These are phyloP conservation scores for Orbicella faveolata DNA, from an alignment of 64 coral and sea anemone species.

Conservation along the genomic window DNA sequence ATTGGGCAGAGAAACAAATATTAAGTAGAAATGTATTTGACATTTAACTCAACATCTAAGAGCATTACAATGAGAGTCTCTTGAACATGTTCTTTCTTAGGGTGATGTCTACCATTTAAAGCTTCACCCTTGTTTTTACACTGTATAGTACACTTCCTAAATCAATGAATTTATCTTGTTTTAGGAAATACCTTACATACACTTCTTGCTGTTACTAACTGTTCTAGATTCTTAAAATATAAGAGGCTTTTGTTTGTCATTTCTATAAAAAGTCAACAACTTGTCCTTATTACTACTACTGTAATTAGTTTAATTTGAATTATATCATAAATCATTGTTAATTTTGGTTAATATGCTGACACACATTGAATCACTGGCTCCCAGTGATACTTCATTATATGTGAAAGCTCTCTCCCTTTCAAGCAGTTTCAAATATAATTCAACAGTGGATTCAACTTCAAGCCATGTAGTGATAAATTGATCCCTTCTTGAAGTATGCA, in stretches of 20 bases:
- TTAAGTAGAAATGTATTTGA: too few relatives aligned
- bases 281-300: background rate
- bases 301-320: background rate
- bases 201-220: background rate
- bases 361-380: background rate
- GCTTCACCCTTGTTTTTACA: background rate
- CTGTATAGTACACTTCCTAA: background rate
- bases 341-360: background rate
- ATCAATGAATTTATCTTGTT: background rate
- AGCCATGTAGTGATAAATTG: background rate
- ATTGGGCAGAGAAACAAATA: too few relatives aligned
- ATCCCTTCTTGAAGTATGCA: too few relatives aligned
- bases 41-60: background rate
- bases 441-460: background rate
- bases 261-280: background rate
- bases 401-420: background rate
- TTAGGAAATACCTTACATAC: background rate
- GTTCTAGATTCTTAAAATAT: conserved; percentile 16
- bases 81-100: background rate
- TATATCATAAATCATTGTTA: background rate
- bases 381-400: background rate
- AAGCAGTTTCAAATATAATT: background rate
- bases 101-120: background rate
- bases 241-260: background rate
- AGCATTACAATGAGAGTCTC: background rate